Evolutionary conservation across 2,113 vertebrate genomes (phyloP).

Genomic region (Tylochromis polylepis): DNA sequence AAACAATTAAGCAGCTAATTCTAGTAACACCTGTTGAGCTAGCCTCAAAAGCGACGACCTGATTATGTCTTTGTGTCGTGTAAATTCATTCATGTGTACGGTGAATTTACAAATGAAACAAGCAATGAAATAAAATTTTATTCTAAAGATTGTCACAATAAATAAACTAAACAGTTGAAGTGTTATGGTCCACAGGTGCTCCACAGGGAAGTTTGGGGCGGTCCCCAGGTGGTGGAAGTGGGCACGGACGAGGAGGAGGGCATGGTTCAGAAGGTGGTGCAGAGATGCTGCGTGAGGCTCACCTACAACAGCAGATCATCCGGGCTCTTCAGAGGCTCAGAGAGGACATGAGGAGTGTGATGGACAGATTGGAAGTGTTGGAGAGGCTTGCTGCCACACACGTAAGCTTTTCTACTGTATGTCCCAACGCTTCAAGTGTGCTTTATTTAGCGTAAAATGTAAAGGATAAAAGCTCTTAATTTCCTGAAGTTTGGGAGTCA

Average conservation of each 20-base stretch:
- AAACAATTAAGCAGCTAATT: too few species aligned
- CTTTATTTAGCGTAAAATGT: not conserved
- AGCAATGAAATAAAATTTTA: not conserved
- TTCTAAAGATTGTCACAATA: not conserved
- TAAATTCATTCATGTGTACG: too few species aligned
- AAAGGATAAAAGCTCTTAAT: not conserved
- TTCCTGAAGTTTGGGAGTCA: not conserved
- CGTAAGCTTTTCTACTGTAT: conserved; percentile 64
- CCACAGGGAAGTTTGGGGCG: conserved; percentile 5
- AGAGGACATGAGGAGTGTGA: conserved; percentile 81
- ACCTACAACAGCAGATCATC: conserved; percentile 76
- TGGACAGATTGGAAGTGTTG: conserved; percentile 79
- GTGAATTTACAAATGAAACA: not conserved
- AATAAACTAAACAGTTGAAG: not conserved
- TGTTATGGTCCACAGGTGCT: conserved; percentile 21
- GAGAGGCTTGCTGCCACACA: conserved; percentile 71
- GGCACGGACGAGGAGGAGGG: conserved; percentile 22
- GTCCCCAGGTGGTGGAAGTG: not conserved
- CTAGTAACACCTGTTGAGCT: too few species aligned
- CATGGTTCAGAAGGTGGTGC: conserved; percentile 40
- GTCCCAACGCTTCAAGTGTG: not conserved
- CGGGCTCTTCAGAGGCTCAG: conserved; percentile 78
- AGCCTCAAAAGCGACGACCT: too few species aligned
- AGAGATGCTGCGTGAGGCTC: conserved; percentile 63
- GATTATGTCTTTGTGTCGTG: too few species aligned